Conservation (phyloP, 2,113 vertebrate species). For the Addax nasomaculatus region DNA sequence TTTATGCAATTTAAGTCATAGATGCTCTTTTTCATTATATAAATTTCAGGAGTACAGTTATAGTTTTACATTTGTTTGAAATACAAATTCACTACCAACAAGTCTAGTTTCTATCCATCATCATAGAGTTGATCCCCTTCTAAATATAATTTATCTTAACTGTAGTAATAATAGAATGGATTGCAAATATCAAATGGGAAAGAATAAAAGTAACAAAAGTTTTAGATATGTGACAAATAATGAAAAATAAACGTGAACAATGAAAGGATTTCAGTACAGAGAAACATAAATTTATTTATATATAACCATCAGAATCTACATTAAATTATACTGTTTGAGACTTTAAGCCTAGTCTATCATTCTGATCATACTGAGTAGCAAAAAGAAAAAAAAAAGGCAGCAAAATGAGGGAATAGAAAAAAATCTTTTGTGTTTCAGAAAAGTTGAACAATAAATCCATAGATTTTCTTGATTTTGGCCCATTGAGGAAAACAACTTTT, state of each 20-base stretch:
- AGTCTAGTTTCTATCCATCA: neutral
- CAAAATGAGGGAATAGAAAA: neutral
- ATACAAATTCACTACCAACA: neutral
- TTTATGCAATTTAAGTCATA: neutral
- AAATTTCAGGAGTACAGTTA: neutral
- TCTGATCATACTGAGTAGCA: neutral
- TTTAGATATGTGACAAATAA: neutral
- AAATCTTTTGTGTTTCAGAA: neutral
- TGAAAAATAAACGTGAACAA: neutral
- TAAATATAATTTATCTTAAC: neutral
- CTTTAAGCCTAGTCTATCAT: neutral
- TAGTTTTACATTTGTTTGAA: neutral
- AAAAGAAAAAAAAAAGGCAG: neutral
- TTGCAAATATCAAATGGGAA: neutral
- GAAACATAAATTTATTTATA: neutral
- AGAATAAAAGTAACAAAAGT: neutral
- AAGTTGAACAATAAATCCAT: neutral
- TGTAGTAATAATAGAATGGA: neutral
- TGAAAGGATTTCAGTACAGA: neutral
- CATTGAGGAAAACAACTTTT: neutral
- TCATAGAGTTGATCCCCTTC: neutral
- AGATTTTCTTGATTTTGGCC: neutral
- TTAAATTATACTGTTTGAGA: neutral
- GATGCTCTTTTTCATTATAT: neutral
- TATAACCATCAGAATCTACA: neutral